Evolutionary conservation across 2,797 vertebrate species (phyloP), one percentile per base, ranked within the genome.

Genomic region (Lutjanus campechanus): DNA sequence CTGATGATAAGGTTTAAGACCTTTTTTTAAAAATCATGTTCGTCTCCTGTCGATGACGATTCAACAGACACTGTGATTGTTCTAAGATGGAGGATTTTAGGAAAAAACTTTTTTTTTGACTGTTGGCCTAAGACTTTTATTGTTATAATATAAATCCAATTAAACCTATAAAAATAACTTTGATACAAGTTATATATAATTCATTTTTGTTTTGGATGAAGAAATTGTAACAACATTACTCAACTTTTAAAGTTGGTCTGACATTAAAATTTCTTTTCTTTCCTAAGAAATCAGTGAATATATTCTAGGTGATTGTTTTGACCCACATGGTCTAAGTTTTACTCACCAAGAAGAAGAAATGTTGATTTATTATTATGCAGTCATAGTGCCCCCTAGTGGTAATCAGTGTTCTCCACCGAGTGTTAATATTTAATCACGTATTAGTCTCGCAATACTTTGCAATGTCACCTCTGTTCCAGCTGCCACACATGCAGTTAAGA

Each of bases 121-220:
- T 66, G 5, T 49, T 51, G 11, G 17, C 49, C 44, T 77, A 50
- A 51, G 9, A 64, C 61, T 66, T 44, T 29, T n/a, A 17, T 61
- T 8, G 29, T 62, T 6, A 67, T 53, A 22, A 36, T 43, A 58
- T 74, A 44, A 43, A 16, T 88, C 51, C 51, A 69, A 25, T 50
- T 3, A 64, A 80, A 44, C 8, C 8, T 2, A 8, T 20, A 56
- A 3, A 65, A 60, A n/a, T 15, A n/a, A 51, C 5, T 58, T 22
- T 65, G 7, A 66, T 50, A 49, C 3, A 25, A 54, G 19, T 44
- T 22, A 19, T n/a, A 43, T 63, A 2, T 7, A 29, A 25, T 11
- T 5, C 1, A 36, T 62, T 50, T 43, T 55, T 49, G 11, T 73
- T 59, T 69, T 12, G 29, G 29, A 36, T 36, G 29, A 36, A 36